These are phyloP conservation scores for Urophycis tenuis DNA, from an alignment of 2,797 vertebrate genomes.

Conservation along the genomic window DNA sequence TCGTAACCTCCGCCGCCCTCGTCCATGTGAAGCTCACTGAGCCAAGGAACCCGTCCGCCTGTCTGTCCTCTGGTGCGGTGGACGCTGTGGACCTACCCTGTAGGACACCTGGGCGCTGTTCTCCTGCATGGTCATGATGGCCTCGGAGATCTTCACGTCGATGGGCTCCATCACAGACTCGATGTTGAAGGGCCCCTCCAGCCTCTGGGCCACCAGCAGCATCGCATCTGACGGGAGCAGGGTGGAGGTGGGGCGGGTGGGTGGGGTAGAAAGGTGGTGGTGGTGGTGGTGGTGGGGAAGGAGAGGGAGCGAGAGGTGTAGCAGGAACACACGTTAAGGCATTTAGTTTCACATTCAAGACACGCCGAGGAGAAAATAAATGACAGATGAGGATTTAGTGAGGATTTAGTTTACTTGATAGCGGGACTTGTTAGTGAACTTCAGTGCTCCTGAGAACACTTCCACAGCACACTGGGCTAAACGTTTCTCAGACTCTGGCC, in stretches of 20 bases:
- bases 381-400: too few species aligned
- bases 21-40: too few species aligned
- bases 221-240: constrained; percentile 86
- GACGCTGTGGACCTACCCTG: constrained; percentile 63
- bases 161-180: constrained; percentile 98
- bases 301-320: neutral
- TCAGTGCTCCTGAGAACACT: too few species aligned
- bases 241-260: constrained; percentile 37
- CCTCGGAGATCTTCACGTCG: constrained; percentile 98
- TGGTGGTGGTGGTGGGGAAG: too few species aligned
- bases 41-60: too few species aligned
- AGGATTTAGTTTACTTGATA: neutral
- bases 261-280: too few species aligned
- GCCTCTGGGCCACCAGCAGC: constrained; percentile 91
- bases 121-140: constrained; percentile 99
- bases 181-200: constrained; percentile 99
- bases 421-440: neutral
- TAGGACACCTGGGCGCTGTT: constrained; percentile 95
- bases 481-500: neutral
- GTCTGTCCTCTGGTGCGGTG: too few species aligned
- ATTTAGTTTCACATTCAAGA: neutral
- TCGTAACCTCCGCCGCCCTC: too few species aligned
- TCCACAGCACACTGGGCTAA: neutral
- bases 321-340: neutral
- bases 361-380: neutral